Conservation (phyloP, 1,140 invertebrate genomes). For the Ips nitidus region DNA sequence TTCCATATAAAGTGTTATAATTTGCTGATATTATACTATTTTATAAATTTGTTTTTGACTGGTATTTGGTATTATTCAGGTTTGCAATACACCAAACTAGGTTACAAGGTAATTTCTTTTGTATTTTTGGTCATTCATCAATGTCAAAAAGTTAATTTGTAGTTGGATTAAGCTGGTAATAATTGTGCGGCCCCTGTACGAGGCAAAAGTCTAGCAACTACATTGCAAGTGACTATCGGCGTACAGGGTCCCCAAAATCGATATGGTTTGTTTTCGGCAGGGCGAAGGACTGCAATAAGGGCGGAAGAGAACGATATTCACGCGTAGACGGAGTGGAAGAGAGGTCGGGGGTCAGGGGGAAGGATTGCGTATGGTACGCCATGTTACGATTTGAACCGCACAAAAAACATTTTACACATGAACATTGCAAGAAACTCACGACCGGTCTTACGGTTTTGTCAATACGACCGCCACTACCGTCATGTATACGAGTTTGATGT, state of each 20-base stretch:
- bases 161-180: not conserved
- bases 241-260: constrained; percentile 48
- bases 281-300: constrained; percentile 44
- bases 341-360: constrained; percentile 38
- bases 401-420: constrained; percentile 48
- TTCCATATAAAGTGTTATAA: no score
- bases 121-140: no score
- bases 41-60: no score
- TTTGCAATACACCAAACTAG: no score
- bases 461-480: constrained; percentile 37
- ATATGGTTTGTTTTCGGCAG: constrained; percentile 50
- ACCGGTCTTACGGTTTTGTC: constrained; percentile 42
- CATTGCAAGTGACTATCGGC: constrained; percentile 49
- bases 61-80: no score
- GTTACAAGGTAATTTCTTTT: no score
- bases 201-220: constrained; percentile 41
- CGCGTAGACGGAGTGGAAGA: constrained; percentile 31
- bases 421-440: constrained; percentile 38
- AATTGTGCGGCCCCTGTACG: constrained; percentile 7
- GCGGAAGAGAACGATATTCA: constrained; percentile 47
- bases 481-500: constrained; percentile 23
- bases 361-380: constrained; percentile 49
- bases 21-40: no score
- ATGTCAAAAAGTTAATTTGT: no score
- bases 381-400: constrained; percentile 48